Percentiles rank a stretch among this genome's conserved stretches.
phyloP scores from a whole-genome alignment of 2,113 vertebrate genomes.

The Xyliphius kryptos region DNA sequence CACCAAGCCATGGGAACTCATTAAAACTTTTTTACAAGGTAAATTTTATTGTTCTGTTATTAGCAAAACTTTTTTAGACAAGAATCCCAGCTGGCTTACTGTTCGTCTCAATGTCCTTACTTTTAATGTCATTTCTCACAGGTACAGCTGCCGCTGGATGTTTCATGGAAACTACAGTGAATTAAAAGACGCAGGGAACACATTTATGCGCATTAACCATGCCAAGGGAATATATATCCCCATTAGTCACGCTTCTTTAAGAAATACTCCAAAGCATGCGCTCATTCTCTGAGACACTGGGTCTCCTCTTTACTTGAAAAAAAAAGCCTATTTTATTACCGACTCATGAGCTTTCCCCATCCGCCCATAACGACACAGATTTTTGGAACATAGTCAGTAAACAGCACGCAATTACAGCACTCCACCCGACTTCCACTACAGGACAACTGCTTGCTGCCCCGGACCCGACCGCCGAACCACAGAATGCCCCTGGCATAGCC shows the following conservation, averaged over 20 bases:
- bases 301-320: not conserved
- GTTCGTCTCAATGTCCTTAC: too few relatives aligned
- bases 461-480: not conserved
- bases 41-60: too few relatives aligned
- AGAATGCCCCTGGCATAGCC: conserved; percentile 7
- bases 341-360: not conserved
- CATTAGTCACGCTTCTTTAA: conserved; percentile 16
- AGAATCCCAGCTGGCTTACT: too few relatives aligned
- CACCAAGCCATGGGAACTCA: too few relatives aligned
- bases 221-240: not conserved
- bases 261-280: conserved; percentile 4
- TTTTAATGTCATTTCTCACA: too few relatives aligned
- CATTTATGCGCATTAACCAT: not conserved
- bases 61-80: too few relatives aligned
- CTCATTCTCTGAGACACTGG: not conserved
- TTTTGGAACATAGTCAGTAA: conserved; percentile 20
- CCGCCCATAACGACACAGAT: conserved; percentile 14
- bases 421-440: not conserved
- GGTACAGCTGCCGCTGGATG: too few relatives aligned
- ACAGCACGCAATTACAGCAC: conserved; percentile 23
- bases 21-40: too few relatives aligned
- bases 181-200: too few relatives aligned
- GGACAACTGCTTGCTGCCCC: not conserved
- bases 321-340: not conserved
- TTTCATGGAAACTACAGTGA: too few relatives aligned